Conservation (phyloP, 35 echinoderm and acorn worm genomes). For the Hemicentrotus pulcherrimus region DNA sequence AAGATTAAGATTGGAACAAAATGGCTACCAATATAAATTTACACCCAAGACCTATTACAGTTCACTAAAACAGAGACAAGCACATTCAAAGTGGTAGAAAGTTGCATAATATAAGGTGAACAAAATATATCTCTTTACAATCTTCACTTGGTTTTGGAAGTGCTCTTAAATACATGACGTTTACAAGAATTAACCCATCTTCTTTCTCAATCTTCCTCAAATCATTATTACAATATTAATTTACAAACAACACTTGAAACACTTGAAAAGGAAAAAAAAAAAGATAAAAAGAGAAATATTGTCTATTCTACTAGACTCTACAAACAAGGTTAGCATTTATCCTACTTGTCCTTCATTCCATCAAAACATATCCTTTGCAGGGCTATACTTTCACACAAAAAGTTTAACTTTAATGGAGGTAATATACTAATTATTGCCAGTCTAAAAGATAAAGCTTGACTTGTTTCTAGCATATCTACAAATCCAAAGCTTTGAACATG, state of each 20-base stretch:
- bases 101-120: slow-evolving; percentile 46
- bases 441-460: background rate
- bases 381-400: background rate
- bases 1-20: background rate
- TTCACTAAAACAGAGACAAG: background rate
- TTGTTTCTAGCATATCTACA: background rate
- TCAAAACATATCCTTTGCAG: background rate
- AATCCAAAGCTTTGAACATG: background rate
- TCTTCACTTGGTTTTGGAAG: background rate
- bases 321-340: background rate
- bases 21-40: background rate
- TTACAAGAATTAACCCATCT: background rate
- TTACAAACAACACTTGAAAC: background rate
- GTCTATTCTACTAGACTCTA: background rate
- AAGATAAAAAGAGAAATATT: background rate
- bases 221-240: background rate
- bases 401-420: background rate
- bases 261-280: background rate
- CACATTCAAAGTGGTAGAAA: slow-evolving; percentile 31
- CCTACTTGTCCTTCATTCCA: background rate
- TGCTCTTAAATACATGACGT: slow-evolving; percentile 16
- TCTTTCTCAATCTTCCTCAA: background rate
- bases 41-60: background rate
- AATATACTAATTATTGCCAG: background rate
- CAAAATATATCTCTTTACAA: slow-evolving; percentile 47